These are phyloP conservation scores for Ceratina australensis DNA, from an alignment of 1,140 invertebrate species.

Conservation along the genomic window DNA sequence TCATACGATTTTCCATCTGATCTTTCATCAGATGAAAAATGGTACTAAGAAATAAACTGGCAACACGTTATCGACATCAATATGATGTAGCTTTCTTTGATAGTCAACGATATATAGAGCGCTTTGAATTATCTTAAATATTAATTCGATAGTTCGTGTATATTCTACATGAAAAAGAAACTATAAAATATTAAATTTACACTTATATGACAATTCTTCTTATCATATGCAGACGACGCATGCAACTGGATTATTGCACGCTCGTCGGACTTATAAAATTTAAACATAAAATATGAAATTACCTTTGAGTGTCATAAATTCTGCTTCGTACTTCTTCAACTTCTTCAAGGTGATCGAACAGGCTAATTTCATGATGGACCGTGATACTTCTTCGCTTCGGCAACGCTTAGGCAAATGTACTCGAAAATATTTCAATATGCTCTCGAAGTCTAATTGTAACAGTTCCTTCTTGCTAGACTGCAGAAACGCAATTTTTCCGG, in stretches of 20 bases:
- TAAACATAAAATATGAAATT: constrained; percentile 79
- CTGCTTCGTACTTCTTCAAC: constrained; percentile 97
- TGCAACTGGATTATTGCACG: constrained; percentile 29
- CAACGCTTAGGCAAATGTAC: constrained; percentile 98
- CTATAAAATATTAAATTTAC: constrained; percentile 27
- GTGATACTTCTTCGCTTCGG: constrained; percentile 92
- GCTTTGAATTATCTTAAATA: neutral
- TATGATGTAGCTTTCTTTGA: neutral
- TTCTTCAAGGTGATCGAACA: constrained; percentile 96
- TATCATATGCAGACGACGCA: constrained; percentile 30
- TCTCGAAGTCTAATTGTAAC: constrained; percentile 97
- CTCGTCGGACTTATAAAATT: constrained; percentile 43
- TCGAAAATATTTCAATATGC: constrained; percentile 93
- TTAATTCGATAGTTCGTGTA: neutral
- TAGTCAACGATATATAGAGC: neutral
- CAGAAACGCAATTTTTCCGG: constrained; percentile 12
- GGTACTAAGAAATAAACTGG: neutral
- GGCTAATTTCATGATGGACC: constrained; percentile 93
- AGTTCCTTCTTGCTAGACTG: constrained; percentile 94
- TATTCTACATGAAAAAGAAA: neutral
- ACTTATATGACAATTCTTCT: constrained; percentile 31
- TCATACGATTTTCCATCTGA: neutral
- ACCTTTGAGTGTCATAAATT: constrained; percentile 92
- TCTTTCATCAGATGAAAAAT: constrained; percentile 27
- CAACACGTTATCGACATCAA: neutral